These are phyloP conservation scores for Cervus canadensis DNA, from an alignment of 2,113 vertebrate genomes.

Conservation along the genomic window DNA sequence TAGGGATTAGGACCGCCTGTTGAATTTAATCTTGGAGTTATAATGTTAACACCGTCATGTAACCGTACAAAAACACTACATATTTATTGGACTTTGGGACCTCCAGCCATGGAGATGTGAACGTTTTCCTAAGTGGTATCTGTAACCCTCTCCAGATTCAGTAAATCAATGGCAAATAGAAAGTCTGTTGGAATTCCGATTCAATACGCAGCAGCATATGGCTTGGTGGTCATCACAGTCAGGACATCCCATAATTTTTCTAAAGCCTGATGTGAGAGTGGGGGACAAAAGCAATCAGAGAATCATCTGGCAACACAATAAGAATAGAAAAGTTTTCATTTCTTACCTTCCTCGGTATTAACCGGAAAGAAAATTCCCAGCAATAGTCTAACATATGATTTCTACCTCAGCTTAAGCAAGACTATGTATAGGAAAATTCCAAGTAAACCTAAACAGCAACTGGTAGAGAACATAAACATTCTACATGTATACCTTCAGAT, in stretches of 20 bases:
- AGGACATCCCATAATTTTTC: slow-evolving; percentile 30
- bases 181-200: slow-evolving; percentile 36
- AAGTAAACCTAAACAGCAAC: not conserved
- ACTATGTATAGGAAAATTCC: not conserved
- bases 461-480: not conserved
- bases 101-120: slow-evolving; percentile 33
- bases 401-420: not conserved
- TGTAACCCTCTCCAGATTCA: slow-evolving; percentile 36
- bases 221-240: slow-evolving; percentile 26
- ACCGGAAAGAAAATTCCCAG: not conserved
- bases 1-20: slow-evolving; percentile 63
- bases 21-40: slow-evolving; percentile 65
- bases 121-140: slow-evolving; percentile 44
- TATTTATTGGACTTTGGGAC: slow-evolving; percentile 49
- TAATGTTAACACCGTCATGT: slow-evolving; percentile 34
- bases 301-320: not conserved
- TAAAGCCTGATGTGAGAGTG: slow-evolving; percentile 19
- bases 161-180: slow-evolving; percentile 5
- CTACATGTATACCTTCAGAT: not conserved
- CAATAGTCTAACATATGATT: not conserved
- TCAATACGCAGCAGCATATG: slow-evolving; percentile 45
- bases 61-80: slow-evolving; percentile 53
- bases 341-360: not conserved
- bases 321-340: slow-evolving; percentile 12
- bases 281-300: not conserved